Conservation (phyloP, 2,888 invertebrate species). For the Microplitis deprimator region DNA sequence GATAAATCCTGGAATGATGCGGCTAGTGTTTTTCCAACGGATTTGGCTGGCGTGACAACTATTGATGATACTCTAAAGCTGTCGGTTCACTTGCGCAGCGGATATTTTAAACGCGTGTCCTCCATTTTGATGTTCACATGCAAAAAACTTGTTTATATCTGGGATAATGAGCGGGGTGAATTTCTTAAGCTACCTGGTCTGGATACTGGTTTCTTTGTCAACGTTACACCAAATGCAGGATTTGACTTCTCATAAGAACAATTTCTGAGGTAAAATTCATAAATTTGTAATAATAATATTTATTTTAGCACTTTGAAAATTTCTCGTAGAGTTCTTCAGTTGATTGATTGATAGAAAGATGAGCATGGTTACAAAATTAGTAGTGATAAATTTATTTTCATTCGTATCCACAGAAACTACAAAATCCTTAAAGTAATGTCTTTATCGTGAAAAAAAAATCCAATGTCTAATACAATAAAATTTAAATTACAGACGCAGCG, state of each 20-base stretch:
- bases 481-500: constrained; percentile 76
- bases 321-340: too few species aligned
- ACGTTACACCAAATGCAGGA: constrained; percentile 78
- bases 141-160: constrained; percentile 87
- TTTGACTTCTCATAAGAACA: constrained; percentile 76
- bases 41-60: constrained; percentile 55
- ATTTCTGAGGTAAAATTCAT: constrained; percentile 75
- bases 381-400: too few species aligned
- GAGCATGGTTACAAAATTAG: too few species aligned
- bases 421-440: too few species aligned
- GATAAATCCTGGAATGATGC: constrained; percentile 63
- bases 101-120: constrained; percentile 73
- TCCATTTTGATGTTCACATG: constrained; percentile 77
- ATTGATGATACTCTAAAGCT: constrained; percentile 60
- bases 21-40: constrained; percentile 59
- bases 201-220: constrained; percentile 77
- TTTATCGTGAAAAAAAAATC: too few species aligned
- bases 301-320: background rate
- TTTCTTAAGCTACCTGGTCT: constrained; percentile 83
- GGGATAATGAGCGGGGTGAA: constrained; percentile 80
- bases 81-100: constrained; percentile 70
- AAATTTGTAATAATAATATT: constrained; percentile 1
- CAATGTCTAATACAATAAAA: too few species aligned
- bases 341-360: too few species aligned
- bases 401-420: too few species aligned